phyloP scores from a whole-genome alignment of 2,113 vertebrate species.

The Cyphomyrus plagiostoma region DNA sequence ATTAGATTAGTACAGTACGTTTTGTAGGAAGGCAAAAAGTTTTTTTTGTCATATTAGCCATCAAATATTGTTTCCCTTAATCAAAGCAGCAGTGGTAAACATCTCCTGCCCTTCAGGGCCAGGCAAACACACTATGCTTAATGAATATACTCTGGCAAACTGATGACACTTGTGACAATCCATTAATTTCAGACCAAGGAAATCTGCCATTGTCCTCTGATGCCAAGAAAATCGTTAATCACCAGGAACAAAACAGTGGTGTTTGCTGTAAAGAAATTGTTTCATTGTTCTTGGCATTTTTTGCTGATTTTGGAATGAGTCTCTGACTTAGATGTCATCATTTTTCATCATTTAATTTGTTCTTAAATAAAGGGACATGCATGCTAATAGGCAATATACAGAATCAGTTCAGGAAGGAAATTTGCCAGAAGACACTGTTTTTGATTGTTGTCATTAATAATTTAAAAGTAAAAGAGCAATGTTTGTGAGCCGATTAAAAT shows the following conservation, averaged over 20 bases:
- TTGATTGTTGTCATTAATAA: background rate
- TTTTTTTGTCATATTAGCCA: background rate
- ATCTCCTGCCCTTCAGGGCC: background rate
- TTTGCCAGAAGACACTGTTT: background rate
- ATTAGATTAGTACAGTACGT: background rate
- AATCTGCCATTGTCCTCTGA: conserved; percentile 10
- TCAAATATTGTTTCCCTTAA: background rate
- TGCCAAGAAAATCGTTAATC: background rate
- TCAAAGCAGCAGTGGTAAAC: background rate
- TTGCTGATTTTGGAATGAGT: background rate
- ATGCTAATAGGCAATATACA: background rate
- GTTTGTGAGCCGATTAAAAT: background rate
- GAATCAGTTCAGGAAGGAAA: background rate
- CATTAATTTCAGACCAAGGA: background rate
- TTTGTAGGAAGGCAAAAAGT: background rate
- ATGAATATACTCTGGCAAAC: background rate
- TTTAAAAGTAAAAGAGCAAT: background rate
- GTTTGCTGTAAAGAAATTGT: background rate
- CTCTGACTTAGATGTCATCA: background rate
- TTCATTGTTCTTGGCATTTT: background rate
- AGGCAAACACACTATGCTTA: background rate
- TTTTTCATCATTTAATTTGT: background rate
- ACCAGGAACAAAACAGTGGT: background rate
- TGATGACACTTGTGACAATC: background rate
- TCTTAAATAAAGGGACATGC: background rate